phyloP scores from a whole-genome alignment of 1,140 invertebrate species.

The Hycleus cichorii region DNA sequence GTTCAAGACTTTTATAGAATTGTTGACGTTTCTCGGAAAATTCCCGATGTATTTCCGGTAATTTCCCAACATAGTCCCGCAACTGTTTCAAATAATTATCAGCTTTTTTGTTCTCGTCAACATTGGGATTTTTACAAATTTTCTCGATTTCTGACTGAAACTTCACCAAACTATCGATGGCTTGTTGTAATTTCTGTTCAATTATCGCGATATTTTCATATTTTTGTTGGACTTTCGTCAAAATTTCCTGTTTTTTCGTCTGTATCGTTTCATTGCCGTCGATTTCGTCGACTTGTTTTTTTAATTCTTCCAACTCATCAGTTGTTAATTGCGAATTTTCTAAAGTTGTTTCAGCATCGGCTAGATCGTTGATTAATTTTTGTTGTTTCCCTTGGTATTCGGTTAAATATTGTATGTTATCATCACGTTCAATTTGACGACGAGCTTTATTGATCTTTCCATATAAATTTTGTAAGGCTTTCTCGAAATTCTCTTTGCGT shows the following conservation, averaged over 20 bases:
- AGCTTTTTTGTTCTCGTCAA: neutral
- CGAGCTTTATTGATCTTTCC: slow-evolving; percentile 18
- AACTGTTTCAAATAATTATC: slow-evolving; percentile 1
- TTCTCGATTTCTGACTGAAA: neutral
- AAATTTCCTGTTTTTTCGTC: slow-evolving; percentile 4
- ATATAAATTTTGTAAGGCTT: slow-evolving; percentile 5
- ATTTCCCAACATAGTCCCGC: neutral
- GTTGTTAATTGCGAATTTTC: neutral
- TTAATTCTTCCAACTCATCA: too few species aligned
- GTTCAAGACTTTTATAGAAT: too few species aligned
- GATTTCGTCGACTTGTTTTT: too few species aligned
- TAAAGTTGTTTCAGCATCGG: slow-evolving; percentile 16
- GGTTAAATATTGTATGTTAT: slow-evolving; percentile 4
- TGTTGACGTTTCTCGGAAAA: neutral
- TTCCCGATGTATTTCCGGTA: neutral
- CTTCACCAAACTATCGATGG: neutral
- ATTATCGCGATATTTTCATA: slow-evolving; percentile 3
- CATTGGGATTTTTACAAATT: neutral
- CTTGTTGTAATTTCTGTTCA: too few species aligned
- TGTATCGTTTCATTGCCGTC: neutral
- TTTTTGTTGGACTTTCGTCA: slow-evolving; percentile 10
- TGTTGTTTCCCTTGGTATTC: slow-evolving; percentile 13
- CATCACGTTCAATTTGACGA: slow-evolving; percentile 12
- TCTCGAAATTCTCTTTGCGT: slow-evolving; percentile 16
- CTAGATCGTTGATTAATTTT: slow-evolving; percentile 15